Percentiles rank a stretch among this genome's conserved stretches.
phyloP scores from a whole-genome alignment of 2,113 vertebrate genomes.

The Megaceryle torquata region DNA sequence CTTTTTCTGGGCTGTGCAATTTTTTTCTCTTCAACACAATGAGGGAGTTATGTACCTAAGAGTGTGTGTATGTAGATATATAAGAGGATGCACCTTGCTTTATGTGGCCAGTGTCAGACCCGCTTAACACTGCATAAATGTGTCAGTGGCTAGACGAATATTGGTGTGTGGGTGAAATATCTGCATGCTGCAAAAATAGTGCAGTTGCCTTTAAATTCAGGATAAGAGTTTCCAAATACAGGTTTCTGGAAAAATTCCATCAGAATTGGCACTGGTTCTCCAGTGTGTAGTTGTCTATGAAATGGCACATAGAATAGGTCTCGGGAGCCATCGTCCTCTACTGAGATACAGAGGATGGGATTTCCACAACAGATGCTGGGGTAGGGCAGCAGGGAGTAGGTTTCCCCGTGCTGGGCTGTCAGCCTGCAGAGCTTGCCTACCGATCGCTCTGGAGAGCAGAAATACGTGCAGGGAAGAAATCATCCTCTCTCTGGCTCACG shows the following conservation, averaged over 20 bases:
- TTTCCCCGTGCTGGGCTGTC: background rate
- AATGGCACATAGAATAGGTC: fast-evolving
- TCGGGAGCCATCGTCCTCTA: background rate
- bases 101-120: background rate
- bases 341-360: background rate
- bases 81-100: background rate
- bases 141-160: background rate
- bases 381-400: background rate
- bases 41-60: background rate
- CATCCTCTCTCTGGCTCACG: background rate
- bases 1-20: background rate
- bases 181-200: background rate
- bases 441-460: background rate
- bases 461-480: background rate
- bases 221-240: background rate
- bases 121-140: background rate
- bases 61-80: fast-evolving
- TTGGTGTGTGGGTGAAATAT: background rate
- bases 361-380: background rate
- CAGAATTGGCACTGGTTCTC: background rate
- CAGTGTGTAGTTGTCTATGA: background rate
- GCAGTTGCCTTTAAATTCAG: background rate
- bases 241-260: background rate
- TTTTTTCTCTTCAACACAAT: fast-evolving
- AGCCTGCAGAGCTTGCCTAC: background rate